Conservation (phyloP, 1,140 invertebrate genomes). For the Ips typographus region DNA sequence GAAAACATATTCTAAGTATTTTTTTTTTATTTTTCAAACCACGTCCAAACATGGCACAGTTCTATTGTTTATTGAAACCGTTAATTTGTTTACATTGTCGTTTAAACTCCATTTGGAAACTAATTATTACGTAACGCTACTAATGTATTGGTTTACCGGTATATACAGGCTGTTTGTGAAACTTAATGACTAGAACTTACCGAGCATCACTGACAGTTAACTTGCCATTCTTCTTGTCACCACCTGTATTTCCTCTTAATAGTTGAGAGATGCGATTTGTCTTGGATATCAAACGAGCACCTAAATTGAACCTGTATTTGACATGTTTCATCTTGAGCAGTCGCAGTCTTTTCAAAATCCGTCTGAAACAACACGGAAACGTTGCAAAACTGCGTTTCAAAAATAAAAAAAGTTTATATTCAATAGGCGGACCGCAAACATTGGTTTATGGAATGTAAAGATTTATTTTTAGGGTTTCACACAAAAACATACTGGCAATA, state of each 20-base stretch:
- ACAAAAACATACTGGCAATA: too few species aligned
- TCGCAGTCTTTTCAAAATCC: conserved; percentile 23
- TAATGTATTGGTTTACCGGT: too few species aligned
- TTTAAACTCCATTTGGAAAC: too few species aligned
- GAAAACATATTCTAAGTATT: too few species aligned
- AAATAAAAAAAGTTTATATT: conserved; percentile 6
- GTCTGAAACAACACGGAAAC: conserved; percentile 18
- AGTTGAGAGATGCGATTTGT: conserved; percentile 28
- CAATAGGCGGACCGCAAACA: background rate
- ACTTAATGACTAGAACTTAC: background rate
- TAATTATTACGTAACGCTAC: too few species aligned
- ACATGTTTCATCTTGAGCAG: conserved; percentile 33
- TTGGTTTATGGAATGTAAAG: too few species aligned
- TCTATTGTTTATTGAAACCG: too few species aligned
- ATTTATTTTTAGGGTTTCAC: too few species aligned
- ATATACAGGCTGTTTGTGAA: too few species aligned
- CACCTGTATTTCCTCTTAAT: conserved; percentile 21
- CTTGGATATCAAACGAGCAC: conserved; percentile 25
- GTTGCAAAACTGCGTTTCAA: background rate
- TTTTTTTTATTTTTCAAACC: too few species aligned
- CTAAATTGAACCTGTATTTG: conserved; percentile 18
- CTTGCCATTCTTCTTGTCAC: background rate
- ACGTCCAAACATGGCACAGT: too few species aligned
- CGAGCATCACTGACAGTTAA: background rate
- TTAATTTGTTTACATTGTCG: too few species aligned